phyloP scores from a whole-genome alignment of 1,140 invertebrate species.

The Parapsyche elsis region DNA sequence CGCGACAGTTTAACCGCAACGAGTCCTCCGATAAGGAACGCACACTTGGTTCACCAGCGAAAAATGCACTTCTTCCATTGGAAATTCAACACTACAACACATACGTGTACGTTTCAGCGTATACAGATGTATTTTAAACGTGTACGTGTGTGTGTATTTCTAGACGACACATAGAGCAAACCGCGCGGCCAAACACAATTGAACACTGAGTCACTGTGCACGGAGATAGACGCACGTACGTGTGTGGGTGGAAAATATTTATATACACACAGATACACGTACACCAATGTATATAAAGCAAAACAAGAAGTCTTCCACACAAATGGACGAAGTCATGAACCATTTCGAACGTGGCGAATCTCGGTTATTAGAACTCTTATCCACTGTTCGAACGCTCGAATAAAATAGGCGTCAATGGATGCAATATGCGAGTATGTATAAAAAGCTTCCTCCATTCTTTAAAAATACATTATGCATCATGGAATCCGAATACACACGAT shows the following conservation, averaged over 20 bases:
- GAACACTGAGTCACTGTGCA: constrained; percentile 15
- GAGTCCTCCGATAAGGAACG: neutral
- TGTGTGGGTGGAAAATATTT: neutral
- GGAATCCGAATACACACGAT: too few relatives aligned
- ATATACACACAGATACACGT: neutral
- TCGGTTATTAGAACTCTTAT: neutral
- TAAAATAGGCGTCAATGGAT: too few relatives aligned
- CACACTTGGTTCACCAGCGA: neutral
- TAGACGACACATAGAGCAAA: constrained; percentile 3
- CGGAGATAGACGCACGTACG: neutral
- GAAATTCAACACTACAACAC: neutral
- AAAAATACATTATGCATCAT: too few relatives aligned
- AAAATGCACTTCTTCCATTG: neutral
- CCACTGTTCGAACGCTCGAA: neutral
- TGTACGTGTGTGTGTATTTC: neutral
- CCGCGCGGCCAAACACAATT: constrained; percentile 12
- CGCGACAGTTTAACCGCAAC: constrained; percentile 3
- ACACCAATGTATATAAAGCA: constrained; percentile 62
- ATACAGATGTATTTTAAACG: too few relatives aligned
- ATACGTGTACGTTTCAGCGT: too few relatives aligned
- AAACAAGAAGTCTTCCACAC: constrained; percentile 58
- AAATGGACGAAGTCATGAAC: constrained; percentile 46
- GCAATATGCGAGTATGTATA: too few relatives aligned
- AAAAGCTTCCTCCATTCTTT: too few relatives aligned
- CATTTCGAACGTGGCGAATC: constrained; percentile 4